phyloP scores from a whole-genome alignment of 2,888 invertebrate genomes.

The Oxyscelio sp. region DNA sequence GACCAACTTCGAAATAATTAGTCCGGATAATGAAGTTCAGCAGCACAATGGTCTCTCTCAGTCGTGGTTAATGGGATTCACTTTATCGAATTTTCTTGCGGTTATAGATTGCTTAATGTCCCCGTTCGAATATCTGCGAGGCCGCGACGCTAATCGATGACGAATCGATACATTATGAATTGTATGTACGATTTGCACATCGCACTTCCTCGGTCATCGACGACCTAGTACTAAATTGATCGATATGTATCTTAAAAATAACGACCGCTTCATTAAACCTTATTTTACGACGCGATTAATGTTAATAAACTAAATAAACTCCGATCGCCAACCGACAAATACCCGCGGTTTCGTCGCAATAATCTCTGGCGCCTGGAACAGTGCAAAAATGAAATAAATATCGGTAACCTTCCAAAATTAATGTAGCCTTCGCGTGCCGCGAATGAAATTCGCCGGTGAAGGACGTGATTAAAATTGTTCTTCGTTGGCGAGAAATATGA shows the following conservation, averaged over 20 bases:
- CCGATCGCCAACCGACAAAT: background rate
- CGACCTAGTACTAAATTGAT: conserved; percentile 35
- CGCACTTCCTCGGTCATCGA: conserved; percentile 8
- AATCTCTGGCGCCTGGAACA: background rate
- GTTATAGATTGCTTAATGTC: conserved; percentile 83
- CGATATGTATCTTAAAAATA: conserved; percentile 24
- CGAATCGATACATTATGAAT: conserved; percentile 54
- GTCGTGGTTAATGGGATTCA: conserved; percentile 83
- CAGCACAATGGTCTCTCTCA: conserved; percentile 83
- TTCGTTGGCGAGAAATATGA: conserved; percentile 28
- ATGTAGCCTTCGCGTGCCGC: conserved; percentile 39
- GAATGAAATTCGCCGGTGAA: conserved; percentile 33
- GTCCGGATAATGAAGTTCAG: conserved; percentile 86
- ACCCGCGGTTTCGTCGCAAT: background rate
- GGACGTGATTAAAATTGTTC: conserved; percentile 47
- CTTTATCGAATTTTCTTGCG: conserved; percentile 80
- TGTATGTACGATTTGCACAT: conserved; percentile 34
- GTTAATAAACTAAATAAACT: conserved; percentile 17
- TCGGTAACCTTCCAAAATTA: conserved; percentile 22
- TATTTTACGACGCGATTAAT: conserved; percentile 20
- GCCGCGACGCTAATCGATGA: conserved; percentile 33
- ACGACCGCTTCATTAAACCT: conserved; percentile 39
- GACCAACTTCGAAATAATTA: conserved; percentile 87
- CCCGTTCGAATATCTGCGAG: conserved; percentile 73
- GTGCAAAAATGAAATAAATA: conserved; percentile 33